Percentiles rank a stretch among this genome's conserved stretches.
phyloP scores from a whole-genome alignment of 1,140 invertebrate species.

The Cardiocondyla obscurior region DNA sequence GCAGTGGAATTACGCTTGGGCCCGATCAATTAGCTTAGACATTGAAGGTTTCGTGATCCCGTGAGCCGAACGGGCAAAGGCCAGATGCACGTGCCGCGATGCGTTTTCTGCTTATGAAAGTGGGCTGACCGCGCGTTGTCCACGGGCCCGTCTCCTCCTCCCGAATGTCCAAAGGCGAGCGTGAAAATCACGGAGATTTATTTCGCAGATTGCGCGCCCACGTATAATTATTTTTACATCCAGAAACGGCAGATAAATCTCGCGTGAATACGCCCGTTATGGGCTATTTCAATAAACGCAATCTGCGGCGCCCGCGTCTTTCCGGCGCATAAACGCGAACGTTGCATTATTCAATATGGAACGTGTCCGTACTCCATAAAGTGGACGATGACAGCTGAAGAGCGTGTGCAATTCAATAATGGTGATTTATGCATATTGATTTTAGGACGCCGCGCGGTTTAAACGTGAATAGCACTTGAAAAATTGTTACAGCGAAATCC shows the following conservation, averaged over 20 bases:
- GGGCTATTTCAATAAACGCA: not conserved
- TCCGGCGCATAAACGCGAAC: not conserved
- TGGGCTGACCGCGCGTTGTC: constrained; percentile 29
- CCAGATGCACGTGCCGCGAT: constrained; percentile 63
- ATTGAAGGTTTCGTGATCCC: constrained; percentile 66
- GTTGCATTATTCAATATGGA: constrained; percentile 33
- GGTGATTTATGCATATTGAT: constrained; percentile 25
- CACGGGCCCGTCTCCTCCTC: not conserved
- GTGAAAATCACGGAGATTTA: not conserved
- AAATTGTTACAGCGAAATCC: not conserved
- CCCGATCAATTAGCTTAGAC: constrained; percentile 75
- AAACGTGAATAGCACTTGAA: not conserved
- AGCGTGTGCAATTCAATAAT: constrained; percentile 12
- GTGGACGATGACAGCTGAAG: constrained; percentile 6
- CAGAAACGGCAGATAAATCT: not conserved
- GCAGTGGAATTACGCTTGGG: constrained; percentile 65
- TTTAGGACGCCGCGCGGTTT: not conserved
- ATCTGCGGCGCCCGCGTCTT: not conserved
- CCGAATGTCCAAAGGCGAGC: not conserved
- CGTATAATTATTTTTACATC: not conserved
- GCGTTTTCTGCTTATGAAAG: constrained; percentile 70
- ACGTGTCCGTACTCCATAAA: constrained; percentile 8
- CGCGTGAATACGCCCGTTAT: not conserved
- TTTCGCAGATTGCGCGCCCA: not conserved
- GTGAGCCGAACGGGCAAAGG: constrained; percentile 60